These are phyloP conservation scores for Carposina sasakii DNA, from an alignment of 1,140 invertebrate genomes.

Conservation along the genomic window DNA sequence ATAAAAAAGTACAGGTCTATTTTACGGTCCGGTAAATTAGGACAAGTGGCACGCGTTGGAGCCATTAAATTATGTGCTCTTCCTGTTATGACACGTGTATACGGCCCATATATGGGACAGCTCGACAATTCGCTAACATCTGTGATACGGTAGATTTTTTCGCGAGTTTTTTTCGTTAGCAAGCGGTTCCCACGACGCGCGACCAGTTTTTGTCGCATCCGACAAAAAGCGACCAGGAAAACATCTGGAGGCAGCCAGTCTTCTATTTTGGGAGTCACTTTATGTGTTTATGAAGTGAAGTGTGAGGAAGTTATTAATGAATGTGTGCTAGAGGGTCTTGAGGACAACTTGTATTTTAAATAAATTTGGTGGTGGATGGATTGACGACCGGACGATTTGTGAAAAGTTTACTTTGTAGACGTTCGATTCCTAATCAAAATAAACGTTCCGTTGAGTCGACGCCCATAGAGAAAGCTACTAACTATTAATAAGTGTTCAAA, in stretches of 20 bases:
- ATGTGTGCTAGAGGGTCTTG: conserved; percentile 6
- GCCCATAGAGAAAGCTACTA: too few species aligned
- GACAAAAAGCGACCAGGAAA: conserved; percentile 54
- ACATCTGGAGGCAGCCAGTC: conserved; percentile 53
- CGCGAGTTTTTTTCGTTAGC: too few species aligned
- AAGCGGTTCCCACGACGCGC: conserved; percentile 60
- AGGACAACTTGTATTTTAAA: too few species aligned
- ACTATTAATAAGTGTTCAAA: too few species aligned
- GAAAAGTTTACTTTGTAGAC: too few species aligned
- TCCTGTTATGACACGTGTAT: conserved; percentile 64
- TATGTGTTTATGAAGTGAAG: conserved; percentile 45
- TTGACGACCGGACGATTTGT: too few species aligned
- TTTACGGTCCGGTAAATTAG: conserved; percentile 55
- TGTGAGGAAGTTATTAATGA: conserved; percentile 39
- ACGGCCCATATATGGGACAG: conserved; percentile 19
- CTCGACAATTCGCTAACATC: conserved; percentile 50
- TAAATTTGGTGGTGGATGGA: too few species aligned
- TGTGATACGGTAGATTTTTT: conserved; percentile 49
- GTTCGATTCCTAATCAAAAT: too few species aligned
- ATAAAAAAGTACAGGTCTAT: conserved; percentile 53
- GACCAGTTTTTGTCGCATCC: conserved; percentile 43
- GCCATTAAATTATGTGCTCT: conserved; percentile 42
- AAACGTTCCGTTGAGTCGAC: too few species aligned
- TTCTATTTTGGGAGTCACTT: conserved; percentile 51
- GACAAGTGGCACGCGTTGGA: conserved; percentile 59